Evolutionary conservation across 1,140 invertebrate genomes (phyloP).

Genomic region (Samia ricini): DNA sequence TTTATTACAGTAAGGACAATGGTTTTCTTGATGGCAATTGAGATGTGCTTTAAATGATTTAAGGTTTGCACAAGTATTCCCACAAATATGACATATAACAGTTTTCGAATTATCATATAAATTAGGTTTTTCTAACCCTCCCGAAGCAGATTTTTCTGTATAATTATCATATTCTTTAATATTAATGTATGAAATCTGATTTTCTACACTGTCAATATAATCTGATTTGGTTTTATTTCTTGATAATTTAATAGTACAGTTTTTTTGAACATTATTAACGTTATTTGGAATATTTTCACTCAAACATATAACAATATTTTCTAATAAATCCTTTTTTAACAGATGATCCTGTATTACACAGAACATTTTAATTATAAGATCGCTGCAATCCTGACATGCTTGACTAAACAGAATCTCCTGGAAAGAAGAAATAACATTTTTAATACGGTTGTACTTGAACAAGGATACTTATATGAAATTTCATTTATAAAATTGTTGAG

Average conservation of each 20-base stretch:
- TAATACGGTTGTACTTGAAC: too few relatives aligned
- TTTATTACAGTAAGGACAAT: constrained; percentile 42
- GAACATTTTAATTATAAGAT: not conserved
- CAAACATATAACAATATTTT: not conserved
- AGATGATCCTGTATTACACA: not conserved
- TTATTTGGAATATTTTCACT: constrained; percentile 1
- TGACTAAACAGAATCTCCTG: not conserved
- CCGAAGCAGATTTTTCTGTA: not conserved
- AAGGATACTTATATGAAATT: too few relatives aligned
- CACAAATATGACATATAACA: constrained; percentile 33
- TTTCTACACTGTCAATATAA: not conserved
- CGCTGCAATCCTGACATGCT: not conserved
- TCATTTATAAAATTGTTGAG: too few relatives aligned
- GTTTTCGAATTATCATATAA: not conserved
- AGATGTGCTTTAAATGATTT: constrained; percentile 27
- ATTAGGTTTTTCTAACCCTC: not conserved
- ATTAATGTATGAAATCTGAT: not conserved
- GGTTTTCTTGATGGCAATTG: constrained; percentile 27
- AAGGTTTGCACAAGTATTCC: constrained; percentile 26
- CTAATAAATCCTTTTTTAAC: not conserved
- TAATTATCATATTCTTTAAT: not conserved
- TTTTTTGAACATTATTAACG: not conserved
- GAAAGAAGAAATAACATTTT: not conserved
- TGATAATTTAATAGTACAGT: not conserved
- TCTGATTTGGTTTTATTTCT: not conserved